Base-by-base conservation (phyloP, 2,797 vertebrate genomes). In the Ctenosaura bakeri region DNA sequence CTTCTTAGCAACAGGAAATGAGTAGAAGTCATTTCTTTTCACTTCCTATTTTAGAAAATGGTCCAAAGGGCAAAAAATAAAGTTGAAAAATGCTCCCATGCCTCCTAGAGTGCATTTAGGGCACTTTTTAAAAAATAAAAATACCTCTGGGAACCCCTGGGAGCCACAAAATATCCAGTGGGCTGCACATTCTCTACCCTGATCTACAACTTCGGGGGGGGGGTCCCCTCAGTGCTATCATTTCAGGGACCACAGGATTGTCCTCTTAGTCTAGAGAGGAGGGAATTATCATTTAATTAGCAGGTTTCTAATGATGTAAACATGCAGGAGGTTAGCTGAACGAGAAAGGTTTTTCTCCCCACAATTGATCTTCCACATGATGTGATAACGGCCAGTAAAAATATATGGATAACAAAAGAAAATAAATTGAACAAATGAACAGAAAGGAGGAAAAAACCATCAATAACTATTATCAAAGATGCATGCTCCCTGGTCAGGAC, bases 341-440 rank as follows among this genome's bases (percentile, higher is more conserved):
- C 10, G 42, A 85, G 7, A 14, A 52, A 54, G 32, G 6, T 64
- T 73, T 35, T 54, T 54, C 32, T 4, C 66, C 29, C 66, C 20
- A 54, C 50, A 73, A 26, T 16, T 73, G 26, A 86, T 86, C 38
- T 29, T 26, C 54, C 56, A 77, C 50, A 81, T 81, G 52, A 81
- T 1, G 22, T 16, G 46, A 26, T 2, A 3, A 73, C 5, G 7
- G n/a, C 29, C 66, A 52, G 35, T 85, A 71, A 73, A 52, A 52
- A 42, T 46, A 59, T 24, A 64, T 38, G n/a, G 54, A 4, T 64
- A 59, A 64, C 6, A 12, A 83, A 83, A 35, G 10, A 38, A 62
- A 46, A 69, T 56, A 54, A 52, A 74, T 18, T 46, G 35, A 86
- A 86, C 85, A 46, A 77, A 86, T 86, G 26, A 77, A 86, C 35